A percentile compares a stretch with the other conserved stretches of the same genome.
These are phyloP conservation scores for Amblyjoppa proteus DNA, from an alignment of 2,888 invertebrate species.

Conservation along the genomic window DNA sequence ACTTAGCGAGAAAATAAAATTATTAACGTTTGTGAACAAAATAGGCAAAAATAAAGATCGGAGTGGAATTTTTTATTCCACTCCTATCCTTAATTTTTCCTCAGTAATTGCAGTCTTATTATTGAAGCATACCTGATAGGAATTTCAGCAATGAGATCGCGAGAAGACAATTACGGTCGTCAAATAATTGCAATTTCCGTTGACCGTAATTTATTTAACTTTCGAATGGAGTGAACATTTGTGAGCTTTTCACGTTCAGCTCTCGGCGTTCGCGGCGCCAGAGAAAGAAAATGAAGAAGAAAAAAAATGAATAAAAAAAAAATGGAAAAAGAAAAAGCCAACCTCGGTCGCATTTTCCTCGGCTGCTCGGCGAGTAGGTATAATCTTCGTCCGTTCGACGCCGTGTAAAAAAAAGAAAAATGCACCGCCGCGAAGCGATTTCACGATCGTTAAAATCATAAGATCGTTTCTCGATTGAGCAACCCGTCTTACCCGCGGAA, in stretches of 20 bases:
- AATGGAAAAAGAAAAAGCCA: neutral
- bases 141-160: neutral
- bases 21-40: neutral
- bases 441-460: conserved; percentile 72
- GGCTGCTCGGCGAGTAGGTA: conserved; percentile 16
- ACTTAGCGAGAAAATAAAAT: neutral
- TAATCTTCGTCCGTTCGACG: conserved; percentile 16
- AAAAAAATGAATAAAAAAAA: neutral
- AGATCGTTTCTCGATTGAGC: conserved; percentile 74
- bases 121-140: neutral
- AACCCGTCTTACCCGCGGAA: conserved; percentile 58
- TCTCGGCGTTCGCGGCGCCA: neutral
- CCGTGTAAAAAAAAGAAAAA: conserved; percentile 8
- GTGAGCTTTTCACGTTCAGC: neutral
- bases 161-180: neutral
- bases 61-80: neutral
- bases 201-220: neutral
- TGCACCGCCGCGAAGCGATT: conserved; percentile 55
- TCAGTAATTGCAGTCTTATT: neutral
- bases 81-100: too few relatives aligned
- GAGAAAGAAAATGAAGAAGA: neutral
- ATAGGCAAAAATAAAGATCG: neutral
- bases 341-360: conserved; percentile 19
- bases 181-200: neutral
- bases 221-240: neutral